These are phyloP conservation scores for Monodelphis domestica DNA, from an alignment of 2,797 vertebrate species.

Conservation along the genomic window DNA sequence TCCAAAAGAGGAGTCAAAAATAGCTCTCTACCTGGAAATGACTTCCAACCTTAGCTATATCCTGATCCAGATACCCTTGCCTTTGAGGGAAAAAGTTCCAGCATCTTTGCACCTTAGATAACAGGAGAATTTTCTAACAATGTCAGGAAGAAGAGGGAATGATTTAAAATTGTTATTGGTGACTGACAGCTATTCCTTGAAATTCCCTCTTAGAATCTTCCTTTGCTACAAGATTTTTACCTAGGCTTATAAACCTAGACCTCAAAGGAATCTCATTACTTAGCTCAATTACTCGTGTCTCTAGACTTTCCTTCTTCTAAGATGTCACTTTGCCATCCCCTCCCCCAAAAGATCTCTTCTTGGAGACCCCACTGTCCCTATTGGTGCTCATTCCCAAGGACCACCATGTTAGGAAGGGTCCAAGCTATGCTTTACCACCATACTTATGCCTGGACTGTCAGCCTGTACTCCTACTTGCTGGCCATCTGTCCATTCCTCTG, in stretches of 20 bases:
- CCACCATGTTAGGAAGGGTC: neutral
- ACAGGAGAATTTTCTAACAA: neutral
- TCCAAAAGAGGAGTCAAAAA: neutral
- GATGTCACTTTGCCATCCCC: neutral
- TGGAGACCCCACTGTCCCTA: neutral
- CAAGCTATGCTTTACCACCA: neutral
- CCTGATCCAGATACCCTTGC: neutral
- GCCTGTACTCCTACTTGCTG: neutral
- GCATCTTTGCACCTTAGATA: neutral
- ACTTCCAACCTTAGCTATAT: neutral
- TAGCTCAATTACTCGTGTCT: neutral
- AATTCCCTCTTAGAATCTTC: neutral
- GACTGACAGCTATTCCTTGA: neutral
- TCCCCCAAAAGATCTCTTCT: neutral
- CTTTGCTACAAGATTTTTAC: neutral
- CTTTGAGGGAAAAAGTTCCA: neutral
- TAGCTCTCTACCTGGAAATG: neutral
- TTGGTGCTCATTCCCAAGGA: neutral
- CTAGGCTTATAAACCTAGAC: neutral
- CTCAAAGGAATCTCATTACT: neutral
- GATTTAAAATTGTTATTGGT: neutral
- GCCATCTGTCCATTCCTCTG: neutral
- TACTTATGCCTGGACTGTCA: neutral
- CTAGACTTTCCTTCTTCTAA: neutral
- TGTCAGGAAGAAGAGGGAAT: neutral